phyloP scores from a whole-genome alignment of 2,113 vertebrate genomes.

The Calyptommatus sinebrachiatus region DNA sequence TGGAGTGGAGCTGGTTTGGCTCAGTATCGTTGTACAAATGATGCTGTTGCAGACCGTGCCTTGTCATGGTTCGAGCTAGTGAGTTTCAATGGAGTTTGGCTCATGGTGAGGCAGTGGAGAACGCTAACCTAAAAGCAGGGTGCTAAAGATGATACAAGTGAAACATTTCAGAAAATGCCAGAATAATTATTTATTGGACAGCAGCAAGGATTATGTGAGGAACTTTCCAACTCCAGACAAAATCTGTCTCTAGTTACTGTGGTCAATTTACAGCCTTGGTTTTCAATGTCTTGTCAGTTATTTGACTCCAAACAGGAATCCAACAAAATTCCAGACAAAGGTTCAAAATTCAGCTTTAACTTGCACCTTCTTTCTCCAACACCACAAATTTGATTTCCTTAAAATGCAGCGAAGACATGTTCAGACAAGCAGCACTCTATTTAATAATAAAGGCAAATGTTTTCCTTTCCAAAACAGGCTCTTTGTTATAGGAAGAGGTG shows the following conservation, averaged over 20 bases:
- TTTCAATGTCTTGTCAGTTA: conserved; percentile 27
- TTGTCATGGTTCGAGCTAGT: no score
- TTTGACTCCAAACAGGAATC: conserved; percentile 22
- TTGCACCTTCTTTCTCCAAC: background rate
- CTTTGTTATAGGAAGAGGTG: background rate
- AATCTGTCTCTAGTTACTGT: conserved; percentile 1
- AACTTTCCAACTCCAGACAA: background rate
- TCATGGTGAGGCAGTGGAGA: no score
- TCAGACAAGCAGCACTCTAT: background rate
- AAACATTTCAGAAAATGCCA: background rate
- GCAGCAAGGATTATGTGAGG: background rate
- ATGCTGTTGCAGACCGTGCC: no score
- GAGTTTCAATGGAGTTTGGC: no score
- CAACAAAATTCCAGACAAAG: conserved; percentile 25
- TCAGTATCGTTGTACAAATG: no score
- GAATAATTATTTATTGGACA: conserved; percentile 21
- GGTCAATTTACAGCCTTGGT: background rate
- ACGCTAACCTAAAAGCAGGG: background rate
- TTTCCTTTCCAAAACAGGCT: background rate
- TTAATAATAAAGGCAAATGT: background rate
- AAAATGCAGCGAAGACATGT: background rate
- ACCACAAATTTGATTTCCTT: background rate
- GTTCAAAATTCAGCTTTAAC: conserved; percentile 7
- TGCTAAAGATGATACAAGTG: background rate
- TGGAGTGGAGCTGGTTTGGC: no score